A percentile compares a stretch with the other conserved stretches of the same genome.
Conservation (phyloP, 2,888 invertebrate genomes). For the Scaptomyza flava region DNA sequence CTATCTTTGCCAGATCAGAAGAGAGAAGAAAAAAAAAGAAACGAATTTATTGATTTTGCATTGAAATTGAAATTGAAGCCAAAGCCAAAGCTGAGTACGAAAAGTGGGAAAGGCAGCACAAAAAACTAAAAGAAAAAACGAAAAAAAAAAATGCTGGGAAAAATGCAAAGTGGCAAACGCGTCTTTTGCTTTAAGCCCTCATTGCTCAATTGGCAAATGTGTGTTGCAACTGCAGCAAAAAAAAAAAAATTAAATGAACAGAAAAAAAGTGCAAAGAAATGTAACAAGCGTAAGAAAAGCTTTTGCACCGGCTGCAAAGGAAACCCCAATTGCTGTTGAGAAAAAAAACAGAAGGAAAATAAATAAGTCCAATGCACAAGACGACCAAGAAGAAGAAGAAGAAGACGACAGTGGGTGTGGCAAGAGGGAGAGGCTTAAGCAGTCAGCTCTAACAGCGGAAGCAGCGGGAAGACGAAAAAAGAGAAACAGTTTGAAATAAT, state of each 20-base stretch:
- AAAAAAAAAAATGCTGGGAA: not conserved
- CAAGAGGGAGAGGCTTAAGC: conserved; percentile 22
- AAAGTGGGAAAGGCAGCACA: not conserved
- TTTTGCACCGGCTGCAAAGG: conserved; percentile 47
- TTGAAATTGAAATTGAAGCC: conserved; percentile 62
- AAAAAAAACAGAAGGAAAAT: conserved; percentile 11
- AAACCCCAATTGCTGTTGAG: conserved; percentile 39
- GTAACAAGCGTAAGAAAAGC: conserved; percentile 70
- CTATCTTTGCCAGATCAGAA: not conserved
- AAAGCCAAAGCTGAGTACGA: conserved; percentile 23
- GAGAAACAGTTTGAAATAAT: conserved; percentile 76
- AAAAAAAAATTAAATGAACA: not conserved
- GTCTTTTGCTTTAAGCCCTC: conserved; percentile 47
- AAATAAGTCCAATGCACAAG: conserved; percentile 24
- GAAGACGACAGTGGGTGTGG: not conserved
- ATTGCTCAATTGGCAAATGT: conserved; percentile 73
- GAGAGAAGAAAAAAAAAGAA: conserved; percentile 22
- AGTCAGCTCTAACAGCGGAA: conserved; percentile 55
- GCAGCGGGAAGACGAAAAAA: conserved; percentile 33
- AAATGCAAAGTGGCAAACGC: conserved; percentile 24
- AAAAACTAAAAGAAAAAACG: too few relatives aligned
- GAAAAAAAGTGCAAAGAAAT: conserved; percentile 48
- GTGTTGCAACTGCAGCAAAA: conserved; percentile 58
- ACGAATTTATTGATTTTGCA: conserved; percentile 77
- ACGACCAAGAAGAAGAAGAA: conserved; percentile 19